phyloP scores from a whole-genome alignment of 1,140 invertebrate species.

The Trichonephila clavipes region DNA sequence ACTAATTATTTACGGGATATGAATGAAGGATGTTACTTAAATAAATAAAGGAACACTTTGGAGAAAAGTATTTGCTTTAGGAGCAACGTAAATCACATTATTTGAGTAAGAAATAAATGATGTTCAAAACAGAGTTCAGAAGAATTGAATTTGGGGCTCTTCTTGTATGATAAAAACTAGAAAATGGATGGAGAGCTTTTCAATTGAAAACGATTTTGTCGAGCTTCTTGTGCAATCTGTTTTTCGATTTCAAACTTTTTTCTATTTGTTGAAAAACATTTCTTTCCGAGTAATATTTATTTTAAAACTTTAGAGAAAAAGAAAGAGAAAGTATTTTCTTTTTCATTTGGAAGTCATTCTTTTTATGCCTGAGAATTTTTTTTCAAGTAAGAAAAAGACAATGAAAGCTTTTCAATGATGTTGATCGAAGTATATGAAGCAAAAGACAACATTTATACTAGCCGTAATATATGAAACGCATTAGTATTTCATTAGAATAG shows the following conservation, averaged over 20 bases:
- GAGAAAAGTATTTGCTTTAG: no score
- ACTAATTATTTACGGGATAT: no score
- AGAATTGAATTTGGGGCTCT: background rate
- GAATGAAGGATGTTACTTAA: no score
- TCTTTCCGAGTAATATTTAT: background rate
- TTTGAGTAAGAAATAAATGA: background rate
- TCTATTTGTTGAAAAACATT: background rate
- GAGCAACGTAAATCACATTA: background rate
- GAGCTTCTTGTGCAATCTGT: background rate
- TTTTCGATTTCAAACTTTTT: background rate
- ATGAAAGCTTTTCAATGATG: background rate
- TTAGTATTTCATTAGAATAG: no score
- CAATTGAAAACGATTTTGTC: constrained; percentile 18
- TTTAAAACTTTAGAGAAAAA: background rate
- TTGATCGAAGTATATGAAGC: background rate
- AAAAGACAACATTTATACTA: no score
- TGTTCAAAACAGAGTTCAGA: background rate
- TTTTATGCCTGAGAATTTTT: background rate
- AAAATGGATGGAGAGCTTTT: background rate
- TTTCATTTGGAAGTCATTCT: background rate
- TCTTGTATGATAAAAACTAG: background rate
- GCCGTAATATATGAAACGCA: no score
- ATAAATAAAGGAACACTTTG: no score
- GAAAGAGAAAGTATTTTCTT: background rate
- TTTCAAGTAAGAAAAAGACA: background rate